Evolutionary conservation across 1,140 invertebrate genomes (phyloP).

Genomic region (Pteromalus puparum): DNA sequence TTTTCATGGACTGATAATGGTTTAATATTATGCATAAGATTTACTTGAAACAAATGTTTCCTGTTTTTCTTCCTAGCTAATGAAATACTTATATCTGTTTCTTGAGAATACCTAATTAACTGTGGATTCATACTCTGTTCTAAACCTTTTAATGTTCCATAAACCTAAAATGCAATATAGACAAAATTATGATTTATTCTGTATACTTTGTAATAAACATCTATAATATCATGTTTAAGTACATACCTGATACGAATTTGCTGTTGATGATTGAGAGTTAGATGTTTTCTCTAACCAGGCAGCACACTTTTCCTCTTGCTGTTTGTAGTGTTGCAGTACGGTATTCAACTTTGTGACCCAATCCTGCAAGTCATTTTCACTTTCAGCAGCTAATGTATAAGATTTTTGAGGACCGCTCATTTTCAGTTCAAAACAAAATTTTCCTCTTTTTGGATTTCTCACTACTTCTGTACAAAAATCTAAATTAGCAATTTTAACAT

Average conservation of each 20-base stretch:
- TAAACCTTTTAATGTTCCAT: constrained; percentile 88
- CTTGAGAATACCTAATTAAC: constrained; percentile 90
- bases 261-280: constrained; percentile 77
- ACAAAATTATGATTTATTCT: constrained; percentile 5
- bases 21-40: constrained; percentile 75
- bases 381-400: constrained; percentile 90
- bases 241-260: constrained; percentile 69
- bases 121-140: constrained; percentile 94
- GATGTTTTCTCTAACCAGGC: constrained; percentile 79
- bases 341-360: constrained; percentile 86
- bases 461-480: constrained; percentile 93
- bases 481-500: constrained; percentile 93
- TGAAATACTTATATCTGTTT: constrained; percentile 91
- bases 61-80: constrained; percentile 86
- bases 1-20: constrained; percentile 58
- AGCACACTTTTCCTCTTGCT: constrained; percentile 82
- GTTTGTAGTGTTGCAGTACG: constrained; percentile 85
- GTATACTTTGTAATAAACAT: not conserved
- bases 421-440: constrained; percentile 90
- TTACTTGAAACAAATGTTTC: constrained; percentile 82
- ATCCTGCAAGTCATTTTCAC: constrained; percentile 88
- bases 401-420: constrained; percentile 90
- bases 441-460: constrained; percentile 90
- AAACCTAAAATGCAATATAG: constrained; percentile 60
- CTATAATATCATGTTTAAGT: constrained; percentile 20